Base-by-base conservation (phyloP, 2,888 invertebrate species). In the Spilarctia lutea region DNA sequence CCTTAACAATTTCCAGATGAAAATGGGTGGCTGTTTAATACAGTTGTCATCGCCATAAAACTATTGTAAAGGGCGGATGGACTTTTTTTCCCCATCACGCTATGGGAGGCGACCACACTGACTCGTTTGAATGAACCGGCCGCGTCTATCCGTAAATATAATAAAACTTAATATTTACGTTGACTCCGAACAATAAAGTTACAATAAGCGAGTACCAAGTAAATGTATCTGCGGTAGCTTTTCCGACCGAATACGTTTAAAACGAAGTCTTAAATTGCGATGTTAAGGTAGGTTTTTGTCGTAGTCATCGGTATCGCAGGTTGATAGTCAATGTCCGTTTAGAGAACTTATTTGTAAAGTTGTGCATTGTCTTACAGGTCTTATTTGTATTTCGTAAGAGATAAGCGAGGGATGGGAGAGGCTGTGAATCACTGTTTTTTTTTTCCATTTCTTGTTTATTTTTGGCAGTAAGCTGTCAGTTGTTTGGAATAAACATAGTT, bases 151-250 rank as follows among this genome's bases (percentile, higher is more conserved):
- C 90, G 92, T 93, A 94, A 95, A 95, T 92, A 95, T 91, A 94
- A 95, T 95, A 94, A 95, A 95, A 93, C 89, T 90, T 91, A 90
- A 93, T 95, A 95, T 95, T 95, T 94, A 95, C 93, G 92, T 89
- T 93, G 88, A 90, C 92, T 92, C 88, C 86, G 83, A 91, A 91
- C 92, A 92, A 94, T 94, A 94, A 93, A 94, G 89, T 90, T 91
- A 93, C 93, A 94, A 94, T 93, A 90, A 93, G 90, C 88, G 85
- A 91, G 92, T 93, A 92, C 92, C 88, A 75, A 83, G 91, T 92
- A 90, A 92, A 90, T 89, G 79, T 80, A 76, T 76, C 75, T 72
- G 75, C 75, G 87, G 88, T 87, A 86, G 86, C 85, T 89, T 89
- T 91, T 89, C 84, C 81, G 45, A 48, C 60, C 33, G 6, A 0